phyloP scores from a whole-genome alignment of 1,140 invertebrate species.

The Ridgeia piscesae region DNA sequence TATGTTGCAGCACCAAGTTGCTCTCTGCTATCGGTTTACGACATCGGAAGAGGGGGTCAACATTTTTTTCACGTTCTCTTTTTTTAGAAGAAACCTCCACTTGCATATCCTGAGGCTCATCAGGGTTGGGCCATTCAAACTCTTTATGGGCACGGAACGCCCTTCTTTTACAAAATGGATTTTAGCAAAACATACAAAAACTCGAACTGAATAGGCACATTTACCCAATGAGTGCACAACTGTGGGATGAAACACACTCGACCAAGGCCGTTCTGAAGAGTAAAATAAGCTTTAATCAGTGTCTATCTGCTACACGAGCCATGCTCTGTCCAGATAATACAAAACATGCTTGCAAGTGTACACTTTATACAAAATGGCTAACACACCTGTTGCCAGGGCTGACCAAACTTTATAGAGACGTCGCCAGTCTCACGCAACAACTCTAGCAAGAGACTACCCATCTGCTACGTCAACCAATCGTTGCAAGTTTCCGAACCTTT shows the following conservation, averaged over 20 bases:
- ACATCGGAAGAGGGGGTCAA: no score
- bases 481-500: background rate
- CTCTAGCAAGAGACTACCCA: background rate
- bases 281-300: constrained; percentile 6
- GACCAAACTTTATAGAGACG: background rate
- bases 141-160: no score
- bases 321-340: background rate
- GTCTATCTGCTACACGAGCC: background rate
- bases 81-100: no score
- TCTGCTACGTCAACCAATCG: background rate
- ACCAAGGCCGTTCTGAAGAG: background rate
- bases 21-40: no score
- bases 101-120: no score
- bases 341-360: constrained; percentile 5
- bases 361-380: background rate
- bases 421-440: background rate
- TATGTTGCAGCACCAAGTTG: no score
- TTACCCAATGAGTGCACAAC: no score
- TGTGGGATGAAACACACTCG: background rate
- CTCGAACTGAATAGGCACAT: no score
- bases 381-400: background rate
- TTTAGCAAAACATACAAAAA: no score
- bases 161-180: no score
- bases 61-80: no score
- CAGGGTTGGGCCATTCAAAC: no score